Conservation (phyloP, 2,888 invertebrate species). For the Sarcophaga rosellei region DNA sequence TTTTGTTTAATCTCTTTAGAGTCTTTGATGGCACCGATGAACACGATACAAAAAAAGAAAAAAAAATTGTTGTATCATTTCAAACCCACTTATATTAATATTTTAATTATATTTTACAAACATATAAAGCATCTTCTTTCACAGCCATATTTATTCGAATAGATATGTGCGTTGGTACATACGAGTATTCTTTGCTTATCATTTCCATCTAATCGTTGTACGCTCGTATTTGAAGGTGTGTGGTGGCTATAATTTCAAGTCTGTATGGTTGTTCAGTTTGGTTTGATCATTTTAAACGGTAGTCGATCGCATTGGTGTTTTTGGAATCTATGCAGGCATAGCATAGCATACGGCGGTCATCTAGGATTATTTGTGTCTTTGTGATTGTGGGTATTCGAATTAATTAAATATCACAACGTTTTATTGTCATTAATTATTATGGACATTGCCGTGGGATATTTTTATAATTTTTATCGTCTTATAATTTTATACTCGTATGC, state of each 20-base stretch:
- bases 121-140: slow-evolving; percentile 4
- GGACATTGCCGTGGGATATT: slow-evolving; percentile 57
- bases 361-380: slow-evolving; percentile 8
- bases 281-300: slow-evolving; percentile 19
- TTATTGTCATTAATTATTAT: slow-evolving; percentile 63
- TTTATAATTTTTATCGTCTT: slow-evolving; percentile 60
- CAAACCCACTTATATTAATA: too few species aligned
- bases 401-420: slow-evolving; percentile 60
- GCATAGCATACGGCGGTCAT: slow-evolving; percentile 4
- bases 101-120: neutral
- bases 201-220: neutral
- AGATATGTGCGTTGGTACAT: neutral
- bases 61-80: too few species aligned
- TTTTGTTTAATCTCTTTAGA: neutral
- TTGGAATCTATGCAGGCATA: neutral
- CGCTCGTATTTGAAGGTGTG: neutral
- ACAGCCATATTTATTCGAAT: neutral
- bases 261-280: too few species aligned
- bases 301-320: neutral
- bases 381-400: slow-evolving; percentile 40
- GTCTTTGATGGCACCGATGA: slow-evolving; percentile 50
- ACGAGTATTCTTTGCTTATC: slow-evolving; percentile 33
- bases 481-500: slow-evolving; percentile 7
- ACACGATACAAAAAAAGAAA: neutral
- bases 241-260: too few species aligned